Conservation (phyloP, 2,797 vertebrate genomes). For the Enteromius thamalakanensis region DNA sequence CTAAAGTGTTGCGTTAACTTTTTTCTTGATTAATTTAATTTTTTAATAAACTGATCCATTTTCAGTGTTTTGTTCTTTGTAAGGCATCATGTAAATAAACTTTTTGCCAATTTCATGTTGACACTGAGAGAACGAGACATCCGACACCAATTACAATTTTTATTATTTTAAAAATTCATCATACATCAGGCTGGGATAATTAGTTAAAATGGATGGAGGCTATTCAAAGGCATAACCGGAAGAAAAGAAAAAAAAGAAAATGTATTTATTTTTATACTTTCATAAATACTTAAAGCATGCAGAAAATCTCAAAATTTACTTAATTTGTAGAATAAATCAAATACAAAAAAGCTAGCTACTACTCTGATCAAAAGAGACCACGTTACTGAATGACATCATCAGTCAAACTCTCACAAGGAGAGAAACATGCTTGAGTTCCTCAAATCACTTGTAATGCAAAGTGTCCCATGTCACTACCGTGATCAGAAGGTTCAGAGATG, state of each 20-base stretch:
- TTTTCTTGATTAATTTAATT: constrained; percentile 68
- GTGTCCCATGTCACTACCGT: background rate
- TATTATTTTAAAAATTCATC: constrained; percentile 25
- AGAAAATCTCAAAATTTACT: background rate
- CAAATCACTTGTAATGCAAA: background rate
- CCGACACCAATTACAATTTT: background rate
- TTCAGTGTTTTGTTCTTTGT: constrained; percentile 4
- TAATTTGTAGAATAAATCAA: background rate
- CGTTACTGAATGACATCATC: background rate
- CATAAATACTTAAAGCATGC: background rate
- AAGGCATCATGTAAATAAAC: too few relatives aligned
- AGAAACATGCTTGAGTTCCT: background rate
- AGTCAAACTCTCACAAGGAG: background rate
- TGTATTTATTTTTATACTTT: background rate
- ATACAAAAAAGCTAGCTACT: background rate
- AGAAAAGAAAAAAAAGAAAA: background rate
- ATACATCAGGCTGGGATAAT: background rate
- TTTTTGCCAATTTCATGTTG: background rate
- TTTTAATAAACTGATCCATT: constrained; percentile 65
- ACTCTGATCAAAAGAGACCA: background rate
- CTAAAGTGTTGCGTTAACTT: constrained; percentile 59
- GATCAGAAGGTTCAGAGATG: background rate
- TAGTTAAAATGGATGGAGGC: background rate
- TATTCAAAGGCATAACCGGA: background rate
- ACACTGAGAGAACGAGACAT: background rate